These are phyloP conservation scores for Anthopleura xanthogrammica DNA, from an alignment of 92 coral and sea anemone species.

Conservation along the genomic window DNA sequence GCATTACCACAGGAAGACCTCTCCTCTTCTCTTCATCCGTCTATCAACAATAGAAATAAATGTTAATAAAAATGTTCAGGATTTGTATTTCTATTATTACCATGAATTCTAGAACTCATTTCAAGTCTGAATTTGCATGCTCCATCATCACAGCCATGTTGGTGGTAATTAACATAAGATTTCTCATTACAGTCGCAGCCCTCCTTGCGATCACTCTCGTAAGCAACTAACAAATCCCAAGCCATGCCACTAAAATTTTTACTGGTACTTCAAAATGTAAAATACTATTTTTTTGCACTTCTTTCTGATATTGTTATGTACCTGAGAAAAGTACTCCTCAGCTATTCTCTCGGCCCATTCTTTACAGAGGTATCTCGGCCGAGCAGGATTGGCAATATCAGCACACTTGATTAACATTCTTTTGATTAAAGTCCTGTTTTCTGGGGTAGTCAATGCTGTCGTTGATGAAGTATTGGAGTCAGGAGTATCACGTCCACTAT, in stretches of 20 bases:
- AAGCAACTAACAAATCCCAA: too few species aligned
- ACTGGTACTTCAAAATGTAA: too few species aligned
- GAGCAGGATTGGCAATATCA: constrained; percentile 96
- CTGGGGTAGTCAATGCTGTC: constrained; percentile 90
- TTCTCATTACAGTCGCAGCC: too few species aligned
- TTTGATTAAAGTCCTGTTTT: constrained; percentile 91
- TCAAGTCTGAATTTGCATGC: too few species aligned
- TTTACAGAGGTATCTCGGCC: constrained; percentile 91
- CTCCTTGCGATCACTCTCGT: too few species aligned
- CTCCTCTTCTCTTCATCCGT: constrained; percentile 95
- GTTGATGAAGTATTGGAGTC: constrained; percentile 89
- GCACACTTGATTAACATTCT: constrained; percentile 99
- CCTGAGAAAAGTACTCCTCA: constrained; percentile 98
- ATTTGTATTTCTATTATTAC: too few species aligned
- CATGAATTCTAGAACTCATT: too few species aligned
- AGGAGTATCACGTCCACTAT: constrained; percentile 98
- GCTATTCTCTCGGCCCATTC: constrained; percentile 99
- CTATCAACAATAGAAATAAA: constrained; percentile 27
- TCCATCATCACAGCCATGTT: too few species aligned
- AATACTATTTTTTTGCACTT: too few species aligned
- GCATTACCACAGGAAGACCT: constrained; percentile 98
- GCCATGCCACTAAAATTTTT: too few species aligned
- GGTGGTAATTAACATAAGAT: too few species aligned
- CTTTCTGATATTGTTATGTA: constrained; percentile 4
- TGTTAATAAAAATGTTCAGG: not conserved